phyloP scores from a whole-genome alignment of 2,797 vertebrate genomes.

The Spinus olivaceus region DNA sequence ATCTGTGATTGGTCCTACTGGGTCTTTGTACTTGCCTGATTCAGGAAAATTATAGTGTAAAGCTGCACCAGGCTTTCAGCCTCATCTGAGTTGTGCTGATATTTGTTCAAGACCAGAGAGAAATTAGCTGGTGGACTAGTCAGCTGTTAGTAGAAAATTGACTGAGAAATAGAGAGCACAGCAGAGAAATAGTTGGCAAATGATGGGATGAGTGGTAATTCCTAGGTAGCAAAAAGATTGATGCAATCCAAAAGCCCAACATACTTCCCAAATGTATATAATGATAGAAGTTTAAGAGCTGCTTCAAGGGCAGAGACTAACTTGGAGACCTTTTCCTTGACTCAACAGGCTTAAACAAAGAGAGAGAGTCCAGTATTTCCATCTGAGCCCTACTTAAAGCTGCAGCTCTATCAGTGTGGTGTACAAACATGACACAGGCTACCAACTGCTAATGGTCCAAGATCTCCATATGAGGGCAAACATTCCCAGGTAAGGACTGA shows the following conservation, averaged over 20 bases:
- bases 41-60: slow-evolving; percentile 26
- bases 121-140: slow-evolving; percentile 27
- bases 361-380: background rate
- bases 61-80: background rate
- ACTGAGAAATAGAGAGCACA: slow-evolving; percentile 25
- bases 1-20: background rate
- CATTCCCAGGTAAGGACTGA: background rate
- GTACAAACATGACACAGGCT: background rate
- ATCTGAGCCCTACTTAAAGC: background rate
- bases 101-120: slow-evolving; percentile 20
- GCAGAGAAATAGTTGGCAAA: slow-evolving; percentile 1
- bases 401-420: background rate
- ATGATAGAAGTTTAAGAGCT: background rate
- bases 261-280: background rate
- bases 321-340: background rate
- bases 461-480: background rate
- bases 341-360: background rate
- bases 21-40: background rate
- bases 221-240: slow-evolving; percentile 6
- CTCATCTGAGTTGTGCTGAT: slow-evolving; percentile 39
- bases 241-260: background rate
- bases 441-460: background rate
- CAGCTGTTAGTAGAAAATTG: slow-evolving; percentile 5
- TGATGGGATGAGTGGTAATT: slow-evolving; percentile 4
- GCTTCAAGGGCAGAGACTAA: background rate